Evolutionary conservation across 2,113 vertebrate genomes (phyloP), one percentile per base, ranked within the genome.

Genomic region (Leptodactylus fuscus): DNA sequence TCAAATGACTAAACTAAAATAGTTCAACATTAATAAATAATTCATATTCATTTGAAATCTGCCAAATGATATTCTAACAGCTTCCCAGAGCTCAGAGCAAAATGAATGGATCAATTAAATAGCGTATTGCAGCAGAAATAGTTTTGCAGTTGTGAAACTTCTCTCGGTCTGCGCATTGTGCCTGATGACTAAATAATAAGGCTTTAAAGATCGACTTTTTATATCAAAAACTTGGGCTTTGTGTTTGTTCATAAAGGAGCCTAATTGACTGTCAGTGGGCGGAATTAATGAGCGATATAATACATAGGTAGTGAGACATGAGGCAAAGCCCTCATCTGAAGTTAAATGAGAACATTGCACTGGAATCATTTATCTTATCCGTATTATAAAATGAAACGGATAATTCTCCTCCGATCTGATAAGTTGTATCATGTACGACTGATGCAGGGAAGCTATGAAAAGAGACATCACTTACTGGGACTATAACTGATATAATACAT

Each of bases 101-200:
- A 67, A 82, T 82, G 32, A 82, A 82, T 71, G 48, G 81, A 69
- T 81, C 65, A 82, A 82, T 82, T 82, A 82, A 24, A 67, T 7
- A 24, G 62, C 22, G 22, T 0, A 70, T 46, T 22, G 32, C 65
- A 27, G 53, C 12, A 3, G 22, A 38, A 36, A 70, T 82, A 81
- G 44, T 81, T 81, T 81, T 62, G 65, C 27, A 81, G 60, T 48
- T 34, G 58, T 32, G 46, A 69, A 65, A 67, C 80, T 82, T 82
- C 44, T 53, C 34, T 38, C 49, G 11, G 34, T 24, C 65, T 36
- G 5, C 22, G 15, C 20, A 69, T 51, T 53, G 65, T 51, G 44
- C 32, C 27, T 60, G 29, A 53, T 71, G 62, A 69, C 81, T 69
- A 53, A 82, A 69, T 82, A 82, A 69, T 70, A 24, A 53, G 62